These are phyloP conservation scores for Tethya wilhelma DNA, from an alignment of 37 sponge, comb jelly and placozoan species.

Conservation along the genomic window DNA sequence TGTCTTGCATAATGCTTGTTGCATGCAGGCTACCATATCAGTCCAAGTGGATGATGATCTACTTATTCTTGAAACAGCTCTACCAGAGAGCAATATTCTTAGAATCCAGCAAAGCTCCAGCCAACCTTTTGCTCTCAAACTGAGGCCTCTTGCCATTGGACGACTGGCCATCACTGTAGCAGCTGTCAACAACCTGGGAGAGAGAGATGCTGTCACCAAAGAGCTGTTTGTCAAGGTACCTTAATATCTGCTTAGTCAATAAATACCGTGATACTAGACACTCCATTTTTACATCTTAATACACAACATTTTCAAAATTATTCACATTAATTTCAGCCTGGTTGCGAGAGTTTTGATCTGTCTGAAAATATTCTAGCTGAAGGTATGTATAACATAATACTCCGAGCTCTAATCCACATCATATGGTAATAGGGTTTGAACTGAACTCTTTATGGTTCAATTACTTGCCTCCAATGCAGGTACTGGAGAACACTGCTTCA, in stretches of 20 bases:
- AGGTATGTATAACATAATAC: not conserved
- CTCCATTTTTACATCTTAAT: too few species aligned
- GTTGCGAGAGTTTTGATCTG: conserved; percentile 50
- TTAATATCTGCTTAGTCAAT: not conserved
- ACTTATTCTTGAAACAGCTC: not conserved
- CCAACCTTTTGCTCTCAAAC: conserved; percentile 6
- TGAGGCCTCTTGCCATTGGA: conserved; percentile 50
- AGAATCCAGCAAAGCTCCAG: not conserved
- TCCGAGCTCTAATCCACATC: too few species aligned
- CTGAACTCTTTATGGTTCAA: too few species aligned
- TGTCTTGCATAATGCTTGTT: too few species aligned
- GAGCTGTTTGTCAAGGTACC: conserved; percentile 52
- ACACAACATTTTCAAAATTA: not conserved
- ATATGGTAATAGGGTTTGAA: too few species aligned
- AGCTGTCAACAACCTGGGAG: not conserved
- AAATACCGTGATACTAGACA: not conserved
- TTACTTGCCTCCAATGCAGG: too few species aligned
- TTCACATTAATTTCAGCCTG: conserved; percentile 24
- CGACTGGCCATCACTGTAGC: conserved; percentile 27
- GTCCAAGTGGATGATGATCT: conserved; percentile 47
- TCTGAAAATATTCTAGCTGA: conserved; percentile 14
- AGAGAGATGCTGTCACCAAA: conserved; percentile 50
- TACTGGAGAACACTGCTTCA: conserved; percentile 16
- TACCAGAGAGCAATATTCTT: conserved; percentile 1
- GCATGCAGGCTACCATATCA: conserved; percentile 24